Evolutionary conservation across 2,113 vertebrate genomes (phyloP).

Genomic region (Jaculus jaculus): DNA sequence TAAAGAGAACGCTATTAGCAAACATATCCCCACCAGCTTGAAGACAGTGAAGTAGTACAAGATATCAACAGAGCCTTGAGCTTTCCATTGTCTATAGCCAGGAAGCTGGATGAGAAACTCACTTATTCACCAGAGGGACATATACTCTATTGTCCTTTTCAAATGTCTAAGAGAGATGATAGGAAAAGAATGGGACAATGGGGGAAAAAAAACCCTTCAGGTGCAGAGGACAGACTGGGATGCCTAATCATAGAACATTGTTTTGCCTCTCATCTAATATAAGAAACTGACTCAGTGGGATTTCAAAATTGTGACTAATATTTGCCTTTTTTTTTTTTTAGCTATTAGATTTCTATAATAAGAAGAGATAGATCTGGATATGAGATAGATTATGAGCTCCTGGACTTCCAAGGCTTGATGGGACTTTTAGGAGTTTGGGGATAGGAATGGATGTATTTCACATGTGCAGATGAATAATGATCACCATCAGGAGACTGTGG

Average conservation of each 20-base stretch:
- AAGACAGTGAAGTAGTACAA: background rate
- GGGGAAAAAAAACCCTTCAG: too few relatives aligned
- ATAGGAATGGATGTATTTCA: background rate
- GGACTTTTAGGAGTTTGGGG: background rate
- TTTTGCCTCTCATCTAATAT: too few relatives aligned
- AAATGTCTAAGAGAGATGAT: background rate
- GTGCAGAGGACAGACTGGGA: background rate
- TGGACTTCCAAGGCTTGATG: background rate
- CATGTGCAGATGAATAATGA: background rate
- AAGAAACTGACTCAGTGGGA: background rate
- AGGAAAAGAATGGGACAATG: background rate
- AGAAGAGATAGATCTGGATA: background rate
- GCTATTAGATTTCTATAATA: background rate
- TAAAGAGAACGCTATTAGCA: constrained; percentile 1
- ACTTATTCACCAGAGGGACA: background rate
- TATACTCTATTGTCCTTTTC: background rate
- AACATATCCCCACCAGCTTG: background rate
- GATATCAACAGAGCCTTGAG: background rate
- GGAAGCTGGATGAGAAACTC: constrained; percentile 27
- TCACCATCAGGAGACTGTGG: background rate
- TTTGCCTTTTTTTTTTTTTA: background rate
- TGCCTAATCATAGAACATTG: background rate
- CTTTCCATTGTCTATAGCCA: background rate
- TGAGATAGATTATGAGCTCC: background rate
- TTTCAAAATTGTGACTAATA: background rate